Evolutionary conservation across 2,888 invertebrate genomes (phyloP).

Genomic region (Lasioglossum villosulum): DNA sequence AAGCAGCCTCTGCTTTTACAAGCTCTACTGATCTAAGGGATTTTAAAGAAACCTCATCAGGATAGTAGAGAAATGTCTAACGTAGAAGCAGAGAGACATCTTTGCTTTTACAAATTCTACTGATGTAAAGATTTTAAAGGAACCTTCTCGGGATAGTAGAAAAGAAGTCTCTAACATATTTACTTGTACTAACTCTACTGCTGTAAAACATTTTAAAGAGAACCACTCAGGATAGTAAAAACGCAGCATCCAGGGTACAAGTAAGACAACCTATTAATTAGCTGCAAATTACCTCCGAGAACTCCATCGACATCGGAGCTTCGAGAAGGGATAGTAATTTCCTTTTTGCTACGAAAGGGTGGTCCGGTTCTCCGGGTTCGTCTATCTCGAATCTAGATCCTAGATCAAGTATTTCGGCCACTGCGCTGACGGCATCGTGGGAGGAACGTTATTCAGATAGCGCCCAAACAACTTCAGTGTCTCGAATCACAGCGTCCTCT

Average conservation of each 20-base stretch:
- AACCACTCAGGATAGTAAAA: neutral
- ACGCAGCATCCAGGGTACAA: neutral
- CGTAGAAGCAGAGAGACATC: neutral
- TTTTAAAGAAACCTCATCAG: neutral
- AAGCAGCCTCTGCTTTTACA: neutral
- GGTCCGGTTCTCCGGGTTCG: neutral
- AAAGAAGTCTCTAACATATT: neutral
- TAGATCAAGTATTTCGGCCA: neutral
- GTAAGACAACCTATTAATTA: neutral
- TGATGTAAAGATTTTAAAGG: neutral
- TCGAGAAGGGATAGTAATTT: neutral
- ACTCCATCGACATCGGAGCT: neutral
- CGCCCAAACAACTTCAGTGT: neutral
- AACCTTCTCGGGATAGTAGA: neutral
- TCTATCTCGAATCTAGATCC: neutral
- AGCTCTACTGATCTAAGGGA: neutral
- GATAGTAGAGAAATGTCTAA: neutral
- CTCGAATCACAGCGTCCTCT: neutral
- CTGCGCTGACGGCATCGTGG: neutral
- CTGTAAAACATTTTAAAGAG: neutral
- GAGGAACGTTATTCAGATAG: neutral
- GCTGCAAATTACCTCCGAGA: neutral
- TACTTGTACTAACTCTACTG: neutral
- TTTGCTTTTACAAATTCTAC: neutral
- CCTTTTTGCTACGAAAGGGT: neutral